Base-by-base conservation (phyloP, 2,797 vertebrate species). In the Notamacropus eugenii region DNA sequence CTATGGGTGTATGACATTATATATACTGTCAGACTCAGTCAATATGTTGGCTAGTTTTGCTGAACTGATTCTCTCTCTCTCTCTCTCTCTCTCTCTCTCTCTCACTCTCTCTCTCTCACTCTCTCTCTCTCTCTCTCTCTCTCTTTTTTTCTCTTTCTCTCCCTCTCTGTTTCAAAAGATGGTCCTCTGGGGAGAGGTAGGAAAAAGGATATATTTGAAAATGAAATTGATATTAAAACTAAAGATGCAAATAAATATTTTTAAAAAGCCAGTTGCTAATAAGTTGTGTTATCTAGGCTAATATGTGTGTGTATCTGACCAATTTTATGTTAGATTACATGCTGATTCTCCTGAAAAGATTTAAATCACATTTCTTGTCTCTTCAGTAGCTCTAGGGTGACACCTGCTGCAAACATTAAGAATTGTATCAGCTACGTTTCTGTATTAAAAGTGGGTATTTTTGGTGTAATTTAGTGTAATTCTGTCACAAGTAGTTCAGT, bases 371-470 rank as follows among this genome's bases (percentile, higher is more conserved):
- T 54, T 67, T 54, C 92, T 91, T 6, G 92, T 55, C 90, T 93
- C 3, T 98, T 98, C 4, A 91, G 95, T 94, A 96, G 97, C 98
- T 98, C 97, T 95, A 92, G 29, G 74, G 0, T 98, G 98, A 98
- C 98, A 98, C 98, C 97, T 97, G 95, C 98, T 98, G 98, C 94
- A 97, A 94, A 87, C 90, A 97, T 82, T 91, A 46, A 93, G 96
- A 98, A 98, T 34, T 97, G 93, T 97, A 97, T 0, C 3, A 3
- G 0, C 59, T 97, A 54, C 74, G 91, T 74, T 55, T 87, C 56
- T 46, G 19, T 31, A 54, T 93, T 92, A 19, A 13, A 5, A 19
- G 0, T 56, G 34, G 93, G 50, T 34, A 4, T 28, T 16, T 50
- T 29, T 31, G 46, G 2, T 50, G 40, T 92, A 3, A 67, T 10